phyloP scores from a whole-genome alignment of 1,140 invertebrate species.

The Coptotermes formosanus region DNA sequence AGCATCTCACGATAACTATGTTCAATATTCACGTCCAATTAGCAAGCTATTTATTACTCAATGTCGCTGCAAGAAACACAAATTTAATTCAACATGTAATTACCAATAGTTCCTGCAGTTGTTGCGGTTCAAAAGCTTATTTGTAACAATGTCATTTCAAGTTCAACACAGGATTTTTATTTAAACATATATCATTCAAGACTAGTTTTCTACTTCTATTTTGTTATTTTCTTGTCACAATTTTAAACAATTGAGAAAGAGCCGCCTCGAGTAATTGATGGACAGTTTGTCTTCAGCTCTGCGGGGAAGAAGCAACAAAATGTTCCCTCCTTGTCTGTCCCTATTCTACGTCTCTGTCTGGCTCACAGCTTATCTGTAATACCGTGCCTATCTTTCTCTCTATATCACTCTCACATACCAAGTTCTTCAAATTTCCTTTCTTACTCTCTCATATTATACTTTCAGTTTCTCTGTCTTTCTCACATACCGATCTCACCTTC shows the following conservation, averaged over 20 bases:
- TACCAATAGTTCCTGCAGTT: neutral
- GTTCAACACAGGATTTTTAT: conserved; percentile 8
- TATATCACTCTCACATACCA: neutral
- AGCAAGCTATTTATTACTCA: too few species aligned
- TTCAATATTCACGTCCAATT: too few species aligned
- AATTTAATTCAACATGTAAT: neutral
- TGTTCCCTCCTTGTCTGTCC: neutral
- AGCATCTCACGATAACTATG: too few species aligned
- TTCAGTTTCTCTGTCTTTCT: neutral
- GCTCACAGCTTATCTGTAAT: neutral
- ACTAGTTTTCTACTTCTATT: neutral
- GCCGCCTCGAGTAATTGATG: conserved; percentile 8
- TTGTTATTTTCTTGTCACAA: conserved; percentile 9
- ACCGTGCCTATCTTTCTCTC: neutral
- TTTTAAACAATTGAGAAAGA: conserved; percentile 14
- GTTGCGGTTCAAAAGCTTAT: neutral
- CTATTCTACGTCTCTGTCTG: neutral
- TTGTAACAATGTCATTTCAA: conserved; percentile 8
- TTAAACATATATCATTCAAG: conserved; percentile 17
- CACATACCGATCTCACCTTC: conserved; percentile 1
- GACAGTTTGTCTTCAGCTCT: neutral
- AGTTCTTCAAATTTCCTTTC: too few species aligned
- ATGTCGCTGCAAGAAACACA: too few species aligned
- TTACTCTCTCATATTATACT: too few species aligned
- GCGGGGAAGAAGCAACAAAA: neutral